Conservation (phyloP, 2,888 invertebrate species). For the Lacanobia wlatinum region DNA sequence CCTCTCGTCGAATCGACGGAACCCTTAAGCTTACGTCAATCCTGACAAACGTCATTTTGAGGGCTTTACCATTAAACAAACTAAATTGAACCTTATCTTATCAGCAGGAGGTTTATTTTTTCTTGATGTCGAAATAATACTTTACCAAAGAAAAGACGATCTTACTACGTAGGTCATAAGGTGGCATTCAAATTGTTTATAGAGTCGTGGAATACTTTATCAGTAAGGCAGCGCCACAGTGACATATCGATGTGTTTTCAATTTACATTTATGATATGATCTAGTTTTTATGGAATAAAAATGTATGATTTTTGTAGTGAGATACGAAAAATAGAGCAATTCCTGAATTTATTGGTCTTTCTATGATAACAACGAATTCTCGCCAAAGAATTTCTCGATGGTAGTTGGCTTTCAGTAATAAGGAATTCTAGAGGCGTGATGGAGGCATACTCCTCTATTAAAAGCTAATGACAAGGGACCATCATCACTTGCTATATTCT, state of each 20-base stretch:
- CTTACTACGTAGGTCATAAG: fast-evolving
- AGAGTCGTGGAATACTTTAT: constrained; percentile 25
- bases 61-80: background rate
- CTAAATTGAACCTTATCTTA: background rate
- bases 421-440: background rate
- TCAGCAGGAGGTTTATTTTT: fast-evolving
- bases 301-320: constrained; percentile 44
- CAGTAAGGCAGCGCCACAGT: constrained; percentile 44
- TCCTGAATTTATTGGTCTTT: constrained; percentile 24
- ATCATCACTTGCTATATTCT: no score
- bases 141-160: background rate
- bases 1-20: constrained; percentile 51
- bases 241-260: constrained; percentile 60
- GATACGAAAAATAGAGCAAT: constrained; percentile 8
- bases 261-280: constrained; percentile 61
- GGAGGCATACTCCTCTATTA: no score
- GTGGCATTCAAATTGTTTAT: constrained; percentile 1
- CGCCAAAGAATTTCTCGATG: background rate
- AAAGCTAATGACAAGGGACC: no score
- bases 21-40: constrained; percentile 63
- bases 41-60: constrained; percentile 60
- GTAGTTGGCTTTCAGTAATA: background rate
- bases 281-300: constrained; percentile 38
- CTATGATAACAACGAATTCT: constrained; percentile 5
- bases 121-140: background rate